A percentile compares a stretch with the other conserved stretches of the same genome.
Evolutionary conservation across 2,888 invertebrate species (phyloP).

Genomic region (Yponomeuta malinellus): DNA sequence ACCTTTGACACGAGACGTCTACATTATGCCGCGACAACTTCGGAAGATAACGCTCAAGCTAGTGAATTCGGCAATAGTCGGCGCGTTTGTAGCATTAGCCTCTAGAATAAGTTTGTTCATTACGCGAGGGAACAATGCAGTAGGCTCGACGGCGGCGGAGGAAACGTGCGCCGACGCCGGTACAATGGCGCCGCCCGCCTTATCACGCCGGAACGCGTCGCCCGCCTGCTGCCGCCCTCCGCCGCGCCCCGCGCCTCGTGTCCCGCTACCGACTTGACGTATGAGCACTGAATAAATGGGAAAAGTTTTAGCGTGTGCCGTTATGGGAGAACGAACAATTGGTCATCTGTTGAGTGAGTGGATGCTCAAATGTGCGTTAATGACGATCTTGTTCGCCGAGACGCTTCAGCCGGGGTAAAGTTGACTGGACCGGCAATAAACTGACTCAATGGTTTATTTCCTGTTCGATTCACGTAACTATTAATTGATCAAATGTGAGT

Average conservation of each 20-base stretch:
- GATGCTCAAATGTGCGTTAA: slow-evolving; percentile 59
- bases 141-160: slow-evolving; percentile 69
- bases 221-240: slow-evolving; percentile 26
- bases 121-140: slow-evolving; percentile 65
- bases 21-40: slow-evolving; percentile 46
- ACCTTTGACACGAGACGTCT: slow-evolving; percentile 35
- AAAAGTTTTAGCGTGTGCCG: slow-evolving; percentile 66
- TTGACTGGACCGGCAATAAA: not conserved
- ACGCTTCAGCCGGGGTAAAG: slow-evolving; percentile 21
- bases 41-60: slow-evolving; percentile 52
- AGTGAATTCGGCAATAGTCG: slow-evolving; percentile 55
- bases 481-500: not conserved
- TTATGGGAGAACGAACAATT: slow-evolving; percentile 70
- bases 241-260: slow-evolving; percentile 26
- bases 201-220: slow-evolving; percentile 73
- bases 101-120: slow-evolving; percentile 73
- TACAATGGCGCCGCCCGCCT: slow-evolving; percentile 66
- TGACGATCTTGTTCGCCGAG: slow-evolving; percentile 37
- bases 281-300: slow-evolving; percentile 73
- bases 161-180: slow-evolving; percentile 74
- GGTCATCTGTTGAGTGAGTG: slow-evolving; percentile 64
- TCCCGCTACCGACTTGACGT: slow-evolving; percentile 50
- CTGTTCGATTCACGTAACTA: not conserved
- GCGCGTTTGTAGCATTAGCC: slow-evolving; percentile 61
- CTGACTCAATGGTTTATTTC: not conserved